A percentile compares a stretch with the other conserved stretches of the same genome.
These are phyloP conservation scores for Apoda limacodes DNA, from an alignment of 2,888 invertebrate genomes.

Conservation along the genomic window DNA sequence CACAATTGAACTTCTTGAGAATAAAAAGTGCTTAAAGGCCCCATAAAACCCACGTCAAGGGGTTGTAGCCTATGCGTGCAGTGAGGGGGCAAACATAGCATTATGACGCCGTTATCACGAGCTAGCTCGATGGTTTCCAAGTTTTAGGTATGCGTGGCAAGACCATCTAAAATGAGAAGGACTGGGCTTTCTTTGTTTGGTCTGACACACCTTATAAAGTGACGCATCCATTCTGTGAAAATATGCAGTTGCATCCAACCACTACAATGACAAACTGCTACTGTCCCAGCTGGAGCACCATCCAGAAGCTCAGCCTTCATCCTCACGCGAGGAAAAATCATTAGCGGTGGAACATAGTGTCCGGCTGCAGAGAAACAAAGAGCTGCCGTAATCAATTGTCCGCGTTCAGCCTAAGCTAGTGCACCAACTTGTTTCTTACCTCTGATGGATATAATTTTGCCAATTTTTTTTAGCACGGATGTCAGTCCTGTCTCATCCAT, in stretches of 20 bases:
- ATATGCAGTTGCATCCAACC: constrained; percentile 17
- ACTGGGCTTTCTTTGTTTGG: constrained; percentile 6
- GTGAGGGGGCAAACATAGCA: constrained; percentile 15
- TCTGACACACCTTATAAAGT: constrained; percentile 13
- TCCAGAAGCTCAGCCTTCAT: constrained; percentile 7
- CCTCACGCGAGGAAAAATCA: constrained; percentile 5
- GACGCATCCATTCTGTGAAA: constrained; percentile 17
- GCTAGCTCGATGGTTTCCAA: constrained; percentile 11
- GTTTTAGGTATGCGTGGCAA: constrained; percentile 12
- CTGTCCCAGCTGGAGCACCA: constrained; percentile 7
- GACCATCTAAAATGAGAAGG: constrained; percentile 12
- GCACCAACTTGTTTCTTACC: too few relatives aligned
- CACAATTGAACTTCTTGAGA: constrained; percentile 11
- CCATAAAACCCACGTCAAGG: constrained; percentile 13
- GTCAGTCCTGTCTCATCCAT: too few relatives aligned
- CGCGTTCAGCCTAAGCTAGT: constrained; percentile 6
- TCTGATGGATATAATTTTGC: too few relatives aligned
- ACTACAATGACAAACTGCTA: constrained; percentile 4
- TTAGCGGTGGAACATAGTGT: constrained; percentile 5
- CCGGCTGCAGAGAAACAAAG: constrained; percentile 5
- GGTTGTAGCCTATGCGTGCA: constrained; percentile 12
- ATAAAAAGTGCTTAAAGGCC: constrained; percentile 14
- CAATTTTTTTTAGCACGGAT: too few relatives aligned
- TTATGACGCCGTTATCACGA: constrained; percentile 8
- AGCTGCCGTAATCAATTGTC: constrained; percentile 3